Evolutionary conservation across 2,113 vertebrate species (phyloP).

Genomic region (Mirza zaza): DNA sequence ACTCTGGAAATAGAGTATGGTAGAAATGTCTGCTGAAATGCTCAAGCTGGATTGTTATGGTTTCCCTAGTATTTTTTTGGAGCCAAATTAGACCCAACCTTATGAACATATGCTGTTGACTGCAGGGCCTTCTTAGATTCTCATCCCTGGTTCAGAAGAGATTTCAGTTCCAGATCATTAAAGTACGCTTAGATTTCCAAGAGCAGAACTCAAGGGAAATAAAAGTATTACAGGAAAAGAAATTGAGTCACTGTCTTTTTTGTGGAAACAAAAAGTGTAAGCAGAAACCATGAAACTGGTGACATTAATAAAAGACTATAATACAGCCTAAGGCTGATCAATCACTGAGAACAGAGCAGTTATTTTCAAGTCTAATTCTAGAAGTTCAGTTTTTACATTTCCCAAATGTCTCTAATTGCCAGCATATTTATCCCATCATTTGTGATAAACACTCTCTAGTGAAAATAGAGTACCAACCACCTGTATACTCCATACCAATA

Average conservation of each 20-base stretch:
- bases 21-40: neutral
- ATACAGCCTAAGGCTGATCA: constrained; percentile 66
- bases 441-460: constrained; percentile 67
- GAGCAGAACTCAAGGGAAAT: constrained; percentile 70
- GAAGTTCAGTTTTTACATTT: constrained; percentile 64
- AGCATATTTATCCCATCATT: constrained; percentile 68
- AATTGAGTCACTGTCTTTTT: constrained; percentile 61
- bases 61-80: constrained; percentile 8
- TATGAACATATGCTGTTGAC: constrained; percentile 28
- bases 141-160: constrained; percentile 30
- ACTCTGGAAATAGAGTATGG: neutral
- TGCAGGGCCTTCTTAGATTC: constrained; percentile 39
- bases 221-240: constrained; percentile 62
- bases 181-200: constrained; percentile 71
- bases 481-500: neutral
- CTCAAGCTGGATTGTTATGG: neutral
- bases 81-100: constrained; percentile 52
- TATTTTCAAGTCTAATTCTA: constrained; percentile 63
- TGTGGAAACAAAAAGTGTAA: constrained; percentile 26
- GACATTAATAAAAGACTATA: constrained; percentile 83
- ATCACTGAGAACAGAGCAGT: constrained; percentile 66
- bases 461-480: constrained; percentile 34
- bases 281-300: constrained; percentile 61
- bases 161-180: constrained; percentile 65
- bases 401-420: constrained; percentile 71